Conservation (phyloP, 2,888 invertebrate species). For the Acanthoscelides obtectus region DNA sequence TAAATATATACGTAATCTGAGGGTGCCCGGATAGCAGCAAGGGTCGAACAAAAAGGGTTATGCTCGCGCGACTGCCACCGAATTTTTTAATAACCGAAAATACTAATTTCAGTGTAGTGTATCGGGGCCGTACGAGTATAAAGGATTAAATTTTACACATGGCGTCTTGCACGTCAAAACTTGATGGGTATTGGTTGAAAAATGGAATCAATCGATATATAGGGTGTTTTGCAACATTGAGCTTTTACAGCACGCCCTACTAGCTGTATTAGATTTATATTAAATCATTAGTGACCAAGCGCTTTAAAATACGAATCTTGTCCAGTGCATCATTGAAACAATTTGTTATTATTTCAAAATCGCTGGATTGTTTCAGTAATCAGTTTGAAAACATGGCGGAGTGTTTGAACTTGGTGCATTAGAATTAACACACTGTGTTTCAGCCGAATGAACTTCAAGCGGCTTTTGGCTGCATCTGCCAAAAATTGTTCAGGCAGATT, state of each 20-base stretch:
- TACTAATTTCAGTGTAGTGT: constrained; percentile 21
- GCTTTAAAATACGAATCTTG: too few relatives aligned
- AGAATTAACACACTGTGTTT: too few relatives aligned
- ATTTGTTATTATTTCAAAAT: too few relatives aligned
- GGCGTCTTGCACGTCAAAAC: constrained; percentile 24
- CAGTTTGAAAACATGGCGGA: too few relatives aligned
- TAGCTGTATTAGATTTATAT: too few relatives aligned
- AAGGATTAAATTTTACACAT: constrained; percentile 26
- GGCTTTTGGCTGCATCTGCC: too few relatives aligned
- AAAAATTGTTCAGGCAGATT: too few relatives aligned
- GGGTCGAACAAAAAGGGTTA: constrained; percentile 23
- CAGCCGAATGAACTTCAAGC: too few relatives aligned
- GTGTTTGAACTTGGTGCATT: too few relatives aligned
- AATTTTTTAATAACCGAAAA: constrained; percentile 27
- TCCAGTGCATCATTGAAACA: too few relatives aligned
- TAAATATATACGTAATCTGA: constrained; percentile 23
- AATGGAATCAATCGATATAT: constrained; percentile 19
- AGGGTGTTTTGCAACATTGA: background rate
- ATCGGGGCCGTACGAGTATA: constrained; percentile 12
- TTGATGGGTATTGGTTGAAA: constrained; percentile 19
- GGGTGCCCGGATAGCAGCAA: constrained; percentile 19
- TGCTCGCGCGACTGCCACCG: constrained; percentile 20
- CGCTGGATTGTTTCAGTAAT: too few relatives aligned
- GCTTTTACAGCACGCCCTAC: background rate
- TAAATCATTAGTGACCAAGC: too few relatives aligned